Percentiles rank a stretch among this genome's conserved stretches.
These are phyloP conservation scores for Anoplophora glabripennis DNA, from an alignment of 1,140 invertebrate species.

Conservation along the genomic window DNA sequence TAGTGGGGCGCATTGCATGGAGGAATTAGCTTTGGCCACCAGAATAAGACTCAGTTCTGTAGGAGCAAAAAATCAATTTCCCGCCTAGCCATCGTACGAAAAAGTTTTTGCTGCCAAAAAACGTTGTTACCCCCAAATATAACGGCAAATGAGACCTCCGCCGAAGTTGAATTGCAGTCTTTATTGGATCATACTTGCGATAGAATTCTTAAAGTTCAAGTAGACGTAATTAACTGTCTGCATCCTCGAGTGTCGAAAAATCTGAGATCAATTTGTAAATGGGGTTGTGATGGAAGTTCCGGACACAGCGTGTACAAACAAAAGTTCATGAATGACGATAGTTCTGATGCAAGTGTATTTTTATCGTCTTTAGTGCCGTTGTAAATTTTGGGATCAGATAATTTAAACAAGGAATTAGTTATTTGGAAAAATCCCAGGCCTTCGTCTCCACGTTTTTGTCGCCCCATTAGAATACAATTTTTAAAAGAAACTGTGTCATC, in stretches of 20 bases:
- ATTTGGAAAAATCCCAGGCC: conserved; percentile 20
- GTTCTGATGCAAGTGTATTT: conserved; percentile 12
- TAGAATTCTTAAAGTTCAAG: conserved; percentile 5
- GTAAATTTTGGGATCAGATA: background rate
- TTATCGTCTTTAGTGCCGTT: conserved; percentile 16
- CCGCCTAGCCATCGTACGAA: too few relatives aligned
- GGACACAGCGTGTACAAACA: conserved; percentile 21
- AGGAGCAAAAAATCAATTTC: too few relatives aligned
- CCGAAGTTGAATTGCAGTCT: conserved; percentile 26
- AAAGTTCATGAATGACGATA: conserved; percentile 1
- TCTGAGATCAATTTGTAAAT: conserved; percentile 11
- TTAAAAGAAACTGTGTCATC: conserved; percentile 15
- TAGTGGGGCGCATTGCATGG: too few relatives aligned
- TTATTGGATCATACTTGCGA: conserved; percentile 26
- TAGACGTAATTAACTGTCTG: background rate
- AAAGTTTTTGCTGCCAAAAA: too few relatives aligned
- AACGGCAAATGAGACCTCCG: conserved; percentile 21
- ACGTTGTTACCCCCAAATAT: too few relatives aligned
- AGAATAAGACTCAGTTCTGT: too few relatives aligned
- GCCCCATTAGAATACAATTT: conserved; percentile 20
- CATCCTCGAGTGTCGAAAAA: background rate
- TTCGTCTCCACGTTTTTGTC: conserved; percentile 18
- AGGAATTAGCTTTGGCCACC: too few relatives aligned
- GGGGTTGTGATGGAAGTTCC: too few relatives aligned
- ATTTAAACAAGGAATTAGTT: background rate